phyloP scores from a whole-genome alignment of 2,113 vertebrate species.

The Scalopus aquaticus region DNA sequence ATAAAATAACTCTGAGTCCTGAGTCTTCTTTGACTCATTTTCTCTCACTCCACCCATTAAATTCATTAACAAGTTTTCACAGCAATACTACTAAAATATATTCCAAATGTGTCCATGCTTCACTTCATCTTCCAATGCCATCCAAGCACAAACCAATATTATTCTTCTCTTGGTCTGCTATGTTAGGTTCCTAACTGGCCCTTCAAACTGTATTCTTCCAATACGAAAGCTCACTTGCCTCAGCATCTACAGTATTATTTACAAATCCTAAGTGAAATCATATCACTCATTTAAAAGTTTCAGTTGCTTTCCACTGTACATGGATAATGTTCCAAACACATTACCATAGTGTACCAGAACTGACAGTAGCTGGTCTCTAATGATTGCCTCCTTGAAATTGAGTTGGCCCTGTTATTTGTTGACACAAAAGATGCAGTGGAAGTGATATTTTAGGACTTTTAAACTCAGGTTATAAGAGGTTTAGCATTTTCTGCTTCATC shows the following conservation, averaged over 20 bases:
- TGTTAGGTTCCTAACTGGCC: background rate
- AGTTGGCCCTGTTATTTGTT: background rate
- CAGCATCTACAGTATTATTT: background rate
- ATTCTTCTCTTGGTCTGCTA: background rate
- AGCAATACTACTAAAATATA: background rate
- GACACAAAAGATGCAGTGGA: background rate
- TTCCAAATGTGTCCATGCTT: background rate
- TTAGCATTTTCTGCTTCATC: background rate
- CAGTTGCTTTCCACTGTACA: background rate
- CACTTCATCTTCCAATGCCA: background rate
- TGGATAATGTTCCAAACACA: constrained; percentile 13
- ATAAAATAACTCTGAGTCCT: background rate
- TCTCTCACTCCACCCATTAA: background rate
- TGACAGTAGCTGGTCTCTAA: background rate
- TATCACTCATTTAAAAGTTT: background rate
- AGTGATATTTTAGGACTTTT: background rate
- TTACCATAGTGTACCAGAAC: background rate
- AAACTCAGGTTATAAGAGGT: background rate
- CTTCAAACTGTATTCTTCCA: background rate
- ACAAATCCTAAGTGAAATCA: constrained; percentile 29
- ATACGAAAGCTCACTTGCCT: background rate
- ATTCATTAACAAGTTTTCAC: background rate
- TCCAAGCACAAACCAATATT: background rate
- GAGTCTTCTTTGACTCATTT: background rate
- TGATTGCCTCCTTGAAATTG: constrained; percentile 23